Evolutionary conservation across 2,113 vertebrate species (phyloP).

Genomic region (Pelvicachromis taeniatus): DNA sequence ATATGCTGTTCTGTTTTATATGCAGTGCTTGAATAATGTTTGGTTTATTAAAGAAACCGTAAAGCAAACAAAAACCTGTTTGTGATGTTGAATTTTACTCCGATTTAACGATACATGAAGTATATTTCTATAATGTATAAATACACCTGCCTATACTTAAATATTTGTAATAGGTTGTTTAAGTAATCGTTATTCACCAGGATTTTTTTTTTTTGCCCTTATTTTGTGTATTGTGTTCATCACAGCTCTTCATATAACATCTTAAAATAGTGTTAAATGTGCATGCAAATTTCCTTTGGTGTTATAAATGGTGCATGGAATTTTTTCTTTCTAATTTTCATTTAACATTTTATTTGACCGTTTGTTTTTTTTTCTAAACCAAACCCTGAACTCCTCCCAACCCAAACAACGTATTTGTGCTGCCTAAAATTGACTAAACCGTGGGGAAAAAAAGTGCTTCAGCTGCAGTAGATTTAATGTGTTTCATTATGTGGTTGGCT

Average conservation of each 20-base stretch:
- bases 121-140: not conserved
- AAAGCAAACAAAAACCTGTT: not conserved
- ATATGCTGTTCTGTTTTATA: slow-evolving; percentile 50
- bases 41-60: slow-evolving; percentile 35
- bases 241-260: not conserved
- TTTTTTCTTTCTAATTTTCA: not conserved
- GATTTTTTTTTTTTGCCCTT: not conserved
- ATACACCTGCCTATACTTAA: not conserved
- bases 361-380: not conserved
- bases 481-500: not conserved
- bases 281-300: not conserved
- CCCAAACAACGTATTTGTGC: not conserved
- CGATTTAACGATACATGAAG: not conserved
- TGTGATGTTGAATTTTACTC: not conserved
- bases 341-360: not conserved
- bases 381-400: not conserved
- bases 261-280: not conserved
- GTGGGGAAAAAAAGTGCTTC: not conserved
- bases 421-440: not conserved
- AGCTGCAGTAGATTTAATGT: not conserved
- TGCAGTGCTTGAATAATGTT: slow-evolving; percentile 7
- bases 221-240: not conserved
- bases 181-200: not conserved
- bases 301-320: not conserved
- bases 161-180: not conserved